These are phyloP conservation scores for Telmatherina bonti DNA, from an alignment of 2,797 vertebrate genomes.

Conservation along the genomic window DNA sequence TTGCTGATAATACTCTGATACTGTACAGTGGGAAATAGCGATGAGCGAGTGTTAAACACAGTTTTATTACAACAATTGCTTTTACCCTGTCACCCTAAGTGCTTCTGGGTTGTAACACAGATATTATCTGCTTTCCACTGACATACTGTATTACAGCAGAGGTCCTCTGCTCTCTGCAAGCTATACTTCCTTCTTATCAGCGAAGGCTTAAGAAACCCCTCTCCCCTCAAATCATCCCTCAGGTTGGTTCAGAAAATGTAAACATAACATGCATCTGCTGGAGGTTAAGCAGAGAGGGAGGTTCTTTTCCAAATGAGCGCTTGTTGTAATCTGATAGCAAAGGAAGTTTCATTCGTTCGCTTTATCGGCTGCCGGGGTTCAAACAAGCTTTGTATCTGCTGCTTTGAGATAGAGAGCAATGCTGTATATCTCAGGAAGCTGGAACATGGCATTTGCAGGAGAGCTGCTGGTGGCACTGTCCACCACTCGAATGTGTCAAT, in stretches of 20 bases:
- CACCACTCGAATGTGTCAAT: slow-evolving; percentile 41
- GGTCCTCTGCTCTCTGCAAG: slow-evolving; percentile 33
- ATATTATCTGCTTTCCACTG: slow-evolving; percentile 63
- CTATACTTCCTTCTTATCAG: slow-evolving; percentile 64
- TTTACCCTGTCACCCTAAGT: slow-evolving; percentile 56
- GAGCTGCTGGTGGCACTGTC: slow-evolving; percentile 28
- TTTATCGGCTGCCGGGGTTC: slow-evolving; percentile 65
- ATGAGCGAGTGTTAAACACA: slow-evolving; percentile 61
- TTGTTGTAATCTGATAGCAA: slow-evolving; percentile 70
- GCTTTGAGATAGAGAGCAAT: slow-evolving; percentile 66
- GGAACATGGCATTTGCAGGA: slow-evolving; percentile 45
- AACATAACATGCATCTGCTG: slow-evolving; percentile 40
- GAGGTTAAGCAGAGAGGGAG: slow-evolving; percentile 49
- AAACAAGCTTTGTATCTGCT: slow-evolving; percentile 63
- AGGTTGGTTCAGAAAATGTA: slow-evolving; percentile 47
- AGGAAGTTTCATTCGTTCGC: slow-evolving; percentile 57
- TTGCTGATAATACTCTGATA: slow-evolving; percentile 56
- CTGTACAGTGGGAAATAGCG: slow-evolving; percentile 64
- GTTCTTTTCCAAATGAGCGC: slow-evolving; percentile 60
- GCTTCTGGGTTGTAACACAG: slow-evolving; percentile 49
- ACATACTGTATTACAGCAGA: slow-evolving; percentile 47
- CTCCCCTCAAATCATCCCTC: background rate
- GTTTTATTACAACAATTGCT: slow-evolving; percentile 68
- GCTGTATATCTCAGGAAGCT: slow-evolving; percentile 45
- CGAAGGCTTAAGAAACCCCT: slow-evolving; percentile 15